phyloP scores from a whole-genome alignment of 2,113 vertebrate species.

The Uria aalge region DNA sequence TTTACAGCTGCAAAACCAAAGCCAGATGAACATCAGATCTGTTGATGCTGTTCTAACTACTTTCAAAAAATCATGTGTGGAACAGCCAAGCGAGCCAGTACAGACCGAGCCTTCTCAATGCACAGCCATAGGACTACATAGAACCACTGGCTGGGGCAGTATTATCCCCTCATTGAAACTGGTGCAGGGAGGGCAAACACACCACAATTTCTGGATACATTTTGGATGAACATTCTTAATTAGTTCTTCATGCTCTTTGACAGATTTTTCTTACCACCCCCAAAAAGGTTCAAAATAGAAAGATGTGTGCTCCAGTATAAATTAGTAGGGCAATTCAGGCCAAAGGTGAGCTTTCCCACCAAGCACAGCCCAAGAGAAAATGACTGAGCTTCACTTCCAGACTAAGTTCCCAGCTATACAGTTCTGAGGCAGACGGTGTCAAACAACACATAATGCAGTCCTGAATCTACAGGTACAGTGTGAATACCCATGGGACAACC shows the following conservation, averaged over 20 bases:
- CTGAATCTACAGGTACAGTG: neutral
- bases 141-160: neutral
- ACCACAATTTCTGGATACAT: neutral
- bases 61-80: neutral
- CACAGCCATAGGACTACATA: neutral
- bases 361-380: neutral
- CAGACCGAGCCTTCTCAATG: neutral
- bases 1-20: neutral
- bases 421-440: neutral
- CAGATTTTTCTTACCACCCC: neutral
- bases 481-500: neutral
- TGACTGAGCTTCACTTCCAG: neutral
- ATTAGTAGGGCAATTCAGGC: neutral
- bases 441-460: neutral
- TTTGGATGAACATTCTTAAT: neutral
- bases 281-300: neutral
- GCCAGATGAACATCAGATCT: neutral
- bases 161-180: neutral
- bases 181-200: neutral
- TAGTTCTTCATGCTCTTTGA: neutral
- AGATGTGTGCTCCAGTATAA: neutral
- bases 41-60: neutral
- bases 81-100: neutral
- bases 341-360: neutral
- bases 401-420: neutral